These are phyloP conservation scores for Caerostris darwini DNA, from an alignment of 1,140 invertebrate species.

Conservation along the genomic window DNA sequence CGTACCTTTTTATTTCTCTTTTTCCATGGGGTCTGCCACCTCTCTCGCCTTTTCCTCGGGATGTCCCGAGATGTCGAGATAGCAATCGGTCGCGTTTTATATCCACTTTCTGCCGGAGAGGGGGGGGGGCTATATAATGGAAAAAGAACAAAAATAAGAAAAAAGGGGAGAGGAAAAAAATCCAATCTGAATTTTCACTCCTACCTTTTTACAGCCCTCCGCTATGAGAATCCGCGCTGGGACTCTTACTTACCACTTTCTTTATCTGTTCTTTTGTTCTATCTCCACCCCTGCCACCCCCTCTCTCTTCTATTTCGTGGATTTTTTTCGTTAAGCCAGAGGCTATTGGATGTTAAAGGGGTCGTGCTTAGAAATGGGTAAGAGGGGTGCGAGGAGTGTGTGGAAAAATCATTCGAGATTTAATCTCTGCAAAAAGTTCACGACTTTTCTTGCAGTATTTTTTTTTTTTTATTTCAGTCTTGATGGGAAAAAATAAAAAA, in stretches of 20 bases:
- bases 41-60: not conserved
- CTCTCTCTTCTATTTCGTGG: not conserved
- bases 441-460: not conserved
- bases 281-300: not conserved
- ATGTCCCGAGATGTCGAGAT: not conserved
- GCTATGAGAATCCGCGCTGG: constrained; percentile 37
- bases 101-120: not conserved
- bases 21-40: not conserved
- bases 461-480: not conserved
- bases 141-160: not conserved
- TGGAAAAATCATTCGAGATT: constrained; percentile 43
- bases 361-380: not conserved
- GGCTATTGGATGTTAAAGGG: not conserved
- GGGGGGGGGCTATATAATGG: not conserved
- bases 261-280: constrained; percentile 39
- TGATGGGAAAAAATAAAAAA: not conserved
- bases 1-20: constrained; percentile 18
- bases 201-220: not conserved
- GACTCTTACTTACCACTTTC: constrained; percentile 37
- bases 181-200: constrained; percentile 17
- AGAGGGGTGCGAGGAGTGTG: not conserved
- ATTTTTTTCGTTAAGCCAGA: not conserved
- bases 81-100: constrained; percentile 37
- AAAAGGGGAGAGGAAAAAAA: not conserved
- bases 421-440: constrained; percentile 7